phyloP scores from a whole-genome alignment of 2,888 invertebrate genomes.

The Heliconius sara region DNA sequence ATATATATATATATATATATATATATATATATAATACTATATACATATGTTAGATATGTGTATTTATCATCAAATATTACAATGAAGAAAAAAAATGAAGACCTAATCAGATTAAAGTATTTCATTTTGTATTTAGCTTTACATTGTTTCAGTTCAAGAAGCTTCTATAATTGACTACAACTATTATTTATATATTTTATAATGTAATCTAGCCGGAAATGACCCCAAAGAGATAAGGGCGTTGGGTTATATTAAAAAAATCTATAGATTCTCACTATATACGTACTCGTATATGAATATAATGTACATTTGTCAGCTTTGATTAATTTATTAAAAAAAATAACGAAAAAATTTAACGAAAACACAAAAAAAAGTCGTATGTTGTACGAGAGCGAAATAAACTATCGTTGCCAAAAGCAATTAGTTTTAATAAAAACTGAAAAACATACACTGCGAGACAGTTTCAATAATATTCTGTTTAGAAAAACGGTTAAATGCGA shows the following conservation, averaged over 20 bases:
- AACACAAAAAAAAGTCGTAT: background rate
- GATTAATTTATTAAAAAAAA: background rate
- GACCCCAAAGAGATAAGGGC: conserved; percentile 1
- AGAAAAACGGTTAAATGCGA: background rate
- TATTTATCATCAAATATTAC: background rate
- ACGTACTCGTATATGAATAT: too few relatives aligned
- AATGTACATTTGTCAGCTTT: too few relatives aligned
- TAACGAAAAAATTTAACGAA: background rate
- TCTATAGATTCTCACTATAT: too few relatives aligned
- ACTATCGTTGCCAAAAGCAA: background rate
- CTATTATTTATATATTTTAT: background rate
- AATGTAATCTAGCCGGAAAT: background rate
- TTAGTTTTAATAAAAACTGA: background rate
- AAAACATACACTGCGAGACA: background rate
- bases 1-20: too few relatives aligned
- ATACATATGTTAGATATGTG: too few relatives aligned
- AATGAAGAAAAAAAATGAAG: background rate
- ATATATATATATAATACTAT: too few relatives aligned
- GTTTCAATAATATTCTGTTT: background rate
- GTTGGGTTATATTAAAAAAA: background rate
- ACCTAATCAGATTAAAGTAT: background rate
- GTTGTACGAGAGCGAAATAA: background rate
- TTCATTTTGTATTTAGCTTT: background rate
- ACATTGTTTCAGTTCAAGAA: background rate
- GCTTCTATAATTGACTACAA: background rate